Base-by-base conservation (phyloP, 2,888 invertebrate genomes). In the Malthinus flaveolus region DNA sequence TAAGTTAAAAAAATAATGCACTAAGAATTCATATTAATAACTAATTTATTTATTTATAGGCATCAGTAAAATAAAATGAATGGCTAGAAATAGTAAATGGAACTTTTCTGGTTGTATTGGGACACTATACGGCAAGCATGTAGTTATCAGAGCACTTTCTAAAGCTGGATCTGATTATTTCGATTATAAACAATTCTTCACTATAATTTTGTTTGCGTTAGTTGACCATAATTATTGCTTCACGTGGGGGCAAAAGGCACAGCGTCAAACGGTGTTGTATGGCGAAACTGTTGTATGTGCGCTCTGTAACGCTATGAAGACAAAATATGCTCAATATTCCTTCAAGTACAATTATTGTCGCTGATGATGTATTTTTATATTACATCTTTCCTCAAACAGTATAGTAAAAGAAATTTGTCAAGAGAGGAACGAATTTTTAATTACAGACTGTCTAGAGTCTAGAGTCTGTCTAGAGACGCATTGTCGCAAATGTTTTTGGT, bases 391-490 rank as follows among this genome's bases (percentile, higher is more conserved):
- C 51, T 63, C 39, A 61, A 61, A 55, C 63, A 55, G 32, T 61
- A 37, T 49, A 49, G 57, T 55, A 53, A 42, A 49, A 49, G 45
- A 39, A 10, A 35, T 35, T 56, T 62, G 57, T 44, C 37, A 10
- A 48, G 46, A 59, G 57, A 64, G 57, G 54, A 62, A 32, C 56
- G 34, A 56, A 62, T 62, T 1, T 64, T 62, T 34, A 64, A 64
- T 46, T 56, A 61, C 49, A 49, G 63, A 6, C 45, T 57, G 39
- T 51, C 45, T 7, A 46, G 46, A 49, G 54, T 52, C 42, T n/a
- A n/a, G n/a, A n/a, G n/a, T n/a, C n/a, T n/a, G n/a, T n/a, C n/a
- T n/a, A n/a, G n/a, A 56, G 58, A 49, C 49, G 58, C 44, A 36
- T 63, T n/a, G 60, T 54, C 45, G 42, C 45, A 56, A 56, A 56